These are phyloP conservation scores for Acanthosepion lycidas DNA, from an alignment of 2,888 invertebrate genomes.

Conservation along the genomic window DNA sequence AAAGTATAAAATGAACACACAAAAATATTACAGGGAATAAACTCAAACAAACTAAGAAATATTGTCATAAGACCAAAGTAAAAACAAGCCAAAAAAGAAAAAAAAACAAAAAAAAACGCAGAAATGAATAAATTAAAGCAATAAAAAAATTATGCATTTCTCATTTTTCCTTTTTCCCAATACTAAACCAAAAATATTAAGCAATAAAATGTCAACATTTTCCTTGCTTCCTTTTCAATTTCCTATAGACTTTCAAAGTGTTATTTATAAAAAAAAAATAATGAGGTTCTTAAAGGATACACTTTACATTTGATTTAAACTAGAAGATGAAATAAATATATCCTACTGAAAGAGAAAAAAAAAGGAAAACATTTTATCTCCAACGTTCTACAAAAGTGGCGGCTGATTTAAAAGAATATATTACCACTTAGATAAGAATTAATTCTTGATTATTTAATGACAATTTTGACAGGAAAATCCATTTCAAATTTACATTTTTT, in stretches of 20 bases:
- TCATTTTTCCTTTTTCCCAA: background rate
- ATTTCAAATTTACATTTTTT: background rate
- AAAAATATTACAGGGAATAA: background rate
- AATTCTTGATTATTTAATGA: background rate
- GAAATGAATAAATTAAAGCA: background rate
- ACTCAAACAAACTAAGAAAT: background rate
- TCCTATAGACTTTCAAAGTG: too few relatives aligned
- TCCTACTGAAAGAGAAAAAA: background rate
- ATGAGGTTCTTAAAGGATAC: background rate
- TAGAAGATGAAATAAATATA: background rate
- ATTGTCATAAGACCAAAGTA: too few relatives aligned
- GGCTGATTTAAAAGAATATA: background rate
- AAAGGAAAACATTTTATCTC: background rate
- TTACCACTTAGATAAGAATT: slow-evolving; percentile 9
- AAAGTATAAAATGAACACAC: too few relatives aligned
- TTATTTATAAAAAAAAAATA: too few relatives aligned
- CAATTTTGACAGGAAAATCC: slow-evolving; percentile 2
- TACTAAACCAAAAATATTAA: background rate
- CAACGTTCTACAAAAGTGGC: background rate
- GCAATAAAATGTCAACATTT: background rate
- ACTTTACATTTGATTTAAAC: background rate
- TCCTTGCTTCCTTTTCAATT: too few relatives aligned
- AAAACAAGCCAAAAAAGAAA: too few relatives aligned
- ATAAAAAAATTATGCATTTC: background rate
- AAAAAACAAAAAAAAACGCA: background rate